Evolutionary conservation across 1,140 invertebrate genomes (phyloP), one percentile per base, ranked within the genome.

Genomic region (Drosophila pseudoobscura): DNA sequence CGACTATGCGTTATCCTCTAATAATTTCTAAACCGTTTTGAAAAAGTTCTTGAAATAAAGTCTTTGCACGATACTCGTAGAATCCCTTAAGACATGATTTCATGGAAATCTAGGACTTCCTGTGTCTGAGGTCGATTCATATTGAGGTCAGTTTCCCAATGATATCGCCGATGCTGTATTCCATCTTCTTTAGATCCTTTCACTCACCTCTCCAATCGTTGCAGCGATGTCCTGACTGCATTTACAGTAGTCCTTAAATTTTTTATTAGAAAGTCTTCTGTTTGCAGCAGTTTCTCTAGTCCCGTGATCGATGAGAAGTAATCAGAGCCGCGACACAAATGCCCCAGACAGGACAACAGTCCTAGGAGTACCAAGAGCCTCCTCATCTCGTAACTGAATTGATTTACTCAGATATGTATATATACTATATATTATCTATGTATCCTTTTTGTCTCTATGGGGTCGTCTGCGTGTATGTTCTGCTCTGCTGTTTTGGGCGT

Each of bases 221-320:
- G 90, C 29, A 99, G 89, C 84, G 95, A 94, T 24, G 94, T 92
- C 89, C 97, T 96, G 91, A 98, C 96, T 44, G 94, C 94, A 20
- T 93, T 90, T 49, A 99, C 94, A 91, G 97, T 98, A 17, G 94
- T 92, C 75, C 97, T 94, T 49, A 99, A 92, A 24, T 96, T 95
- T 68, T 94, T 92, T 65, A 98, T 95, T 46, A 99, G 94, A 59
- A 95, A 95, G 31, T 94, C 93, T 92, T 99, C 97, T 3, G 97
- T 98, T 77, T 96, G 94, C 26, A 99, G 92, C 11, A 98, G 92
- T 66, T 95, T 95, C 92, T 98, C 96, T 82, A 98, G 93, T 75
- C 98, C 97, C 5, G 95, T 95, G 70, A 98, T 93, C 8, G 97
- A 97, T 0, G 97, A 98, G 90, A 96, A 99, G 6, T 98, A 92